Evolutionary conservation across 2,113 vertebrate species (phyloP), one percentile per base, ranked within the genome.

Genomic region (Ptyas mucosa): DNA sequence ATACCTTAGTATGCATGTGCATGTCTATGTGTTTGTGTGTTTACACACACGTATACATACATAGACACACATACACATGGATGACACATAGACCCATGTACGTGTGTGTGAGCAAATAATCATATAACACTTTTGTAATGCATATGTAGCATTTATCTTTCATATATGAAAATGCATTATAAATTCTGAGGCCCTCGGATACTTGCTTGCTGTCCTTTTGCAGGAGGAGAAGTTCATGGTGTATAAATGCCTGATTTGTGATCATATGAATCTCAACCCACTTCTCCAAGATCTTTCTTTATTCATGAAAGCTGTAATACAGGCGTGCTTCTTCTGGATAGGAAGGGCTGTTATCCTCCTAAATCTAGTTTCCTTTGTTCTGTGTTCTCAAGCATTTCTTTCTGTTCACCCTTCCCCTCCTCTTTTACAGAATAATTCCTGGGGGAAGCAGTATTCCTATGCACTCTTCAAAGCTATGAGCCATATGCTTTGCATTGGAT

Each of bases 391-490:
- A 53, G 46, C 90, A 91, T 94, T 52, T 24, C 53, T 26, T 5
- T 55, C 7, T 85, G 2, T 87, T 51, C 12, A 46, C 75, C 75
- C 15, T 94, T 94, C 89, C 92, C 75, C 92, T 96, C 46, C 89
- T 96, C 92, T 96, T 81, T 97, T 98, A 54, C 98, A 99, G 99
- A 99, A 99, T 0, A 99, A 99, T 93, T 99, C 99, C 91, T 99
- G 99, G 99, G 99, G 99, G 94, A 99, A 99, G 97, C 99, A 99
- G 96, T 99, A 99, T 94, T 99, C 99, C 0, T 99, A 99, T 0
- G 99, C 99, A 18, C 99, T 99, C 96, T 99, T 99, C 98, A 99
- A 99, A 98, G 99, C 99, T 52, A 99, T 99, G 99, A 99, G 99
- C 96, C 99, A 99, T 94, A 99, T 99, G 99, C 98, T 99, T 75